Evolutionary conservation across 2,113 vertebrate species (phyloP).

Genomic region (Siniperca chuatsi): DNA sequence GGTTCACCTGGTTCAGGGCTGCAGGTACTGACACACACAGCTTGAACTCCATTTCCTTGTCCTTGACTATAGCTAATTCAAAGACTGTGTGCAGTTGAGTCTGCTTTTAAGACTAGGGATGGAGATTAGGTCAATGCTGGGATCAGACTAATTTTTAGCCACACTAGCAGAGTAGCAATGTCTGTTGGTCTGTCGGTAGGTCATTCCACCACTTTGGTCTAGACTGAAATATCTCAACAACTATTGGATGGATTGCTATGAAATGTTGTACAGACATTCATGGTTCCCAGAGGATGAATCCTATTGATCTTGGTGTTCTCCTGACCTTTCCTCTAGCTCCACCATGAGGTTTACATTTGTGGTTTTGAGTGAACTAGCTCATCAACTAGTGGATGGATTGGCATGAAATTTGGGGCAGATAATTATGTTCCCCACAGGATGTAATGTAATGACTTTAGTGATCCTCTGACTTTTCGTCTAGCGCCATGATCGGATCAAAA

Average conservation of each 20-base stretch:
- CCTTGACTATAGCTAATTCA: neutral
- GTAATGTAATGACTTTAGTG: neutral
- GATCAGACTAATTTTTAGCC: neutral
- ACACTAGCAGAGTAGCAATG: too few species aligned
- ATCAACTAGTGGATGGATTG: neutral
- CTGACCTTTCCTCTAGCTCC: neutral
- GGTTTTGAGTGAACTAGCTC: neutral
- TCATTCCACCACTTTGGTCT: neutral
- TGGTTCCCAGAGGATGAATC: neutral
- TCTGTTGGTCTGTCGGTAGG: too few species aligned
- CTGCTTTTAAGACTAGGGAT: neutral
- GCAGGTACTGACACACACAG: neutral
- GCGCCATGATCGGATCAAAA: too few species aligned
- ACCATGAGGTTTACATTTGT: neutral
- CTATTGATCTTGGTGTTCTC: neutral
- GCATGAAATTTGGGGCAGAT: neutral
- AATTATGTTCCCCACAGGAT: neutral
- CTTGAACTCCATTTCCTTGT: too few species aligned
- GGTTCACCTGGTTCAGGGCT: neutral
- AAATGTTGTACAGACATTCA: neutral
- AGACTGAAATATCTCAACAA: neutral
- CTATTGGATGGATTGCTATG: neutral
- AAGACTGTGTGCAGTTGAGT: neutral
- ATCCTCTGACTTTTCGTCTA: too few species aligned
- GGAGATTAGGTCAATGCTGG: neutral